These are phyloP conservation scores for Poeciliopsis presidionis DNA, from an alignment of 2,797 vertebrate genomes.

Conservation along the genomic window DNA sequence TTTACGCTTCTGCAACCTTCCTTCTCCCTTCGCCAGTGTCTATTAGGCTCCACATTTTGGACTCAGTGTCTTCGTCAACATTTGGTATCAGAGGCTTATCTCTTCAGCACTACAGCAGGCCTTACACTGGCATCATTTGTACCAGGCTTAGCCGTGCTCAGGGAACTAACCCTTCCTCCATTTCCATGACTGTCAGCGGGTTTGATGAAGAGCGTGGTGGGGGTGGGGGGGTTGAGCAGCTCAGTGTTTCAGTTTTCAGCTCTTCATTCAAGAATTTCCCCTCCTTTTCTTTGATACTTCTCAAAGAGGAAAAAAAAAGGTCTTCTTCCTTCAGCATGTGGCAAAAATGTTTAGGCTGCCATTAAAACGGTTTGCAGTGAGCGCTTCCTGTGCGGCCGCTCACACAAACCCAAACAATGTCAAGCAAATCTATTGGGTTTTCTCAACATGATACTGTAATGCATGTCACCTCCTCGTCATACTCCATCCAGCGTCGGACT, in stretches of 20 bases:
- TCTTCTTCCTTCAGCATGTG: conserved; percentile 47
- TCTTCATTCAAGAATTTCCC: conserved; percentile 69
- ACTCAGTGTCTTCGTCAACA: conserved; percentile 63
- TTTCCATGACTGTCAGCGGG: conserved; percentile 72
- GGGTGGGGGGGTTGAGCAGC: conserved; percentile 33
- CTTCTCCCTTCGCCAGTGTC: conserved; percentile 48
- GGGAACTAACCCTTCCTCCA: conserved; percentile 76
- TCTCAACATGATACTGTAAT: conserved; percentile 73
- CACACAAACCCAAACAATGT: conserved; percentile 55
- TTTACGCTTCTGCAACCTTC: conserved; percentile 45
- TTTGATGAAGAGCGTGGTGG: conserved; percentile 60
- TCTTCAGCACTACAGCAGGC: conserved; percentile 80
- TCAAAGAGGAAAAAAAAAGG: conserved; percentile 45
- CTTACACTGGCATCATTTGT: conserved; percentile 83
- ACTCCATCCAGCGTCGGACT: conserved; percentile 62
- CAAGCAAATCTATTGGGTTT: conserved; percentile 49
- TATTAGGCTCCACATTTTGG: conserved; percentile 73
- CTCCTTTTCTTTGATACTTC: conserved; percentile 51
- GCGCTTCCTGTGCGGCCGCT: conserved; percentile 53
- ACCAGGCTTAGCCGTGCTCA: conserved; percentile 78
- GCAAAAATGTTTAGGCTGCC: conserved; percentile 70
- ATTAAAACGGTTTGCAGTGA: conserved; percentile 36
- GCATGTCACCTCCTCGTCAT: conserved; percentile 66
- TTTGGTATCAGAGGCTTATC: conserved; percentile 79
- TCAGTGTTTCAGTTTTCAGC: conserved; percentile 76